These are phyloP conservation scores for Pitta sordida DNA, from an alignment of 2,113 vertebrate genomes.

Conservation along the genomic window DNA sequence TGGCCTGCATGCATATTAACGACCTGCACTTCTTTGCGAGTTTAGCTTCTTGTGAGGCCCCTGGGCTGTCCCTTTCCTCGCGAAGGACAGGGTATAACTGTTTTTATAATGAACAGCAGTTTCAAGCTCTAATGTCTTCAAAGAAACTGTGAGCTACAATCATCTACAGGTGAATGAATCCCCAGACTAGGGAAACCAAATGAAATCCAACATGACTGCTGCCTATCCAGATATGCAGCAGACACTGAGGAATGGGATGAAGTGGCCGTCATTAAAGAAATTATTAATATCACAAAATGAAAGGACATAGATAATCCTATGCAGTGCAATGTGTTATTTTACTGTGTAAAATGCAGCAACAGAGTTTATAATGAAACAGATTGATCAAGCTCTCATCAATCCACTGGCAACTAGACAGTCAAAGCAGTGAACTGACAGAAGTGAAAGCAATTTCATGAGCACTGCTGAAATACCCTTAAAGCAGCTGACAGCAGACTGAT, in stretches of 20 bases:
- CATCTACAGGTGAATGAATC: background rate
- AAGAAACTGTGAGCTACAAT: background rate
- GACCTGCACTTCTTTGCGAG: too few relatives aligned
- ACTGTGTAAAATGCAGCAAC: background rate
- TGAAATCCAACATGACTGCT: background rate
- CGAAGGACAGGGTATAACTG: too few relatives aligned
- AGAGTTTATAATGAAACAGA: background rate
- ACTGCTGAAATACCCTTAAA: background rate
- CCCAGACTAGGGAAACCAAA: background rate
- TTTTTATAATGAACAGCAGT: background rate
- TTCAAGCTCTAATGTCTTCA: background rate
- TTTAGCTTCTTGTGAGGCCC: too few relatives aligned
- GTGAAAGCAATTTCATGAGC: background rate
- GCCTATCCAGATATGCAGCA: background rate
- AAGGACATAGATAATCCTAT: background rate
- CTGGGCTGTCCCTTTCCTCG: too few relatives aligned
- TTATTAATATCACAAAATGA: background rate
- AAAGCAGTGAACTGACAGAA: background rate
- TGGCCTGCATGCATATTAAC: too few relatives aligned
- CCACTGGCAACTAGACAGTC: background rate
- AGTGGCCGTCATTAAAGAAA: background rate
- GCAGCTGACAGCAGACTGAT: background rate
- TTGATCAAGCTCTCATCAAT: background rate
- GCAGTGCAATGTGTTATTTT: background rate
- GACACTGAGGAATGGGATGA: background rate